phyloP scores from a whole-genome alignment of 2,888 invertebrate genomes.

The Odiellus spinosus region DNA sequence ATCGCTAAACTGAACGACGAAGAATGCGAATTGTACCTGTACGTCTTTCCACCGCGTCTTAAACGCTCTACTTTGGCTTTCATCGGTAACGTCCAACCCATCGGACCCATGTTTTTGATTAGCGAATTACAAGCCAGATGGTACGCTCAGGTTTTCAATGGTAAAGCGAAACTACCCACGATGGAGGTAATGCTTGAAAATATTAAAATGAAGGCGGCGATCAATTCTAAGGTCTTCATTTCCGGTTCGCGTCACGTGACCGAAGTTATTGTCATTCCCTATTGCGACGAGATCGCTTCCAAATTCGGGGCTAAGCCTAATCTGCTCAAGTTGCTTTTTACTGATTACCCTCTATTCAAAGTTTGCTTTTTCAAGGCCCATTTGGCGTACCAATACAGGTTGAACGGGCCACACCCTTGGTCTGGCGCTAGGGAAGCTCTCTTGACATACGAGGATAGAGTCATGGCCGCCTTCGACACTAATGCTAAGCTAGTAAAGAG shows the following conservation, averaged over 20 bases:
- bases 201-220: conserved; percentile 23
- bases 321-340: conserved; percentile 24
- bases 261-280: conserved; percentile 19
- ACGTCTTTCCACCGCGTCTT: conserved; percentile 29
- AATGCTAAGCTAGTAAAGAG: too few relatives aligned
- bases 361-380: conserved; percentile 26
- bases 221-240: conserved; percentile 13
- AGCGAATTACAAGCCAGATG: conserved; percentile 34
- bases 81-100: conserved; percentile 32
- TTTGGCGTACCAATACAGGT: conserved; percentile 29
- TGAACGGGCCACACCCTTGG: conserved; percentile 33
- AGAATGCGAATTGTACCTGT: conserved; percentile 28
- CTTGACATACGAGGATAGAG: conserved; percentile 20
- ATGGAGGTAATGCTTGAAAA: conserved; percentile 27
- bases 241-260: conserved; percentile 12
- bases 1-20: conserved; percentile 17
- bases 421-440: conserved; percentile 32
- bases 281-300: conserved; percentile 33
- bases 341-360: conserved; percentile 22
- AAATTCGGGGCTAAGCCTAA: conserved; percentile 31
- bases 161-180: conserved; percentile 24
- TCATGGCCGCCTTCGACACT: conserved; percentile 6
- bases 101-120: conserved; percentile 34
- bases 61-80: conserved; percentile 29
- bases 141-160: conserved; percentile 28